phyloP scores from a whole-genome alignment of 2,113 vertebrate genomes.

The Pimephales promelas region DNA sequence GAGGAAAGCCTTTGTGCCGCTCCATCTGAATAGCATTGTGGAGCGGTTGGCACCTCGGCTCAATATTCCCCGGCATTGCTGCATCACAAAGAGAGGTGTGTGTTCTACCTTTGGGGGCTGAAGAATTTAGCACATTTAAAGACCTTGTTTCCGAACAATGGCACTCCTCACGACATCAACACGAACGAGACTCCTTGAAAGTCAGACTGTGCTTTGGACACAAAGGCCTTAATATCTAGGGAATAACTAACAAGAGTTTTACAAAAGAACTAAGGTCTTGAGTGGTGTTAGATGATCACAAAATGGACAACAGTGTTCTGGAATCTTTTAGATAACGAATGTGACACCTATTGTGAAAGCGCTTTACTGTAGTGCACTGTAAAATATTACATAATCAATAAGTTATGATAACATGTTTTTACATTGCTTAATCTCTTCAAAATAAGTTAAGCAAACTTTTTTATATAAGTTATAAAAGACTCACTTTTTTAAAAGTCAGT shows the following conservation, averaged over 20 bases:
- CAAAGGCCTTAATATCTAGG: slow-evolving; percentile 19
- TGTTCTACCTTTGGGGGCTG: slow-evolving; percentile 44
- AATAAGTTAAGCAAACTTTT: too few species aligned
- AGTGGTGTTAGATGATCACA: slow-evolving; percentile 19
- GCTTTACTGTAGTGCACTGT: not conserved
- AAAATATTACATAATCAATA: too few species aligned
- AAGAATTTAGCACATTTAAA: slow-evolving; percentile 61
- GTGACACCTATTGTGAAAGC: not conserved
- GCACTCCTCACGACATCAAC: slow-evolving; percentile 42
- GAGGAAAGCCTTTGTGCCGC: slow-evolving; percentile 44
- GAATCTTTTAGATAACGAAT: not conserved
- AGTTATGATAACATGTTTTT: too few species aligned
- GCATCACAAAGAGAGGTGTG: slow-evolving; percentile 61
- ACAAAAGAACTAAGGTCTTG: slow-evolving; percentile 23
- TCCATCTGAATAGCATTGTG: slow-evolving; percentile 53
- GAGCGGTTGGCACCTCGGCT: slow-evolving; percentile 58
- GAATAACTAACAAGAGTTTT: slow-evolving; percentile 43
- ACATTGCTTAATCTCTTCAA: too few species aligned
- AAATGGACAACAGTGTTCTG: not conserved
- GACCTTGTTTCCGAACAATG: slow-evolving; percentile 58
- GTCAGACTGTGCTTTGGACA: not conserved
- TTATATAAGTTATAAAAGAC: too few species aligned
- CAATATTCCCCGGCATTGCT: slow-evolving; percentile 51
- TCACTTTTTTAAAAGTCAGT: too few species aligned
- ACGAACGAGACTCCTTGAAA: slow-evolving; percentile 26